Evolutionary conservation across 2,797 vertebrate genomes (phyloP), one percentile per base, ranked within the genome.

Genomic region (Cyclura pinguis): DNA sequence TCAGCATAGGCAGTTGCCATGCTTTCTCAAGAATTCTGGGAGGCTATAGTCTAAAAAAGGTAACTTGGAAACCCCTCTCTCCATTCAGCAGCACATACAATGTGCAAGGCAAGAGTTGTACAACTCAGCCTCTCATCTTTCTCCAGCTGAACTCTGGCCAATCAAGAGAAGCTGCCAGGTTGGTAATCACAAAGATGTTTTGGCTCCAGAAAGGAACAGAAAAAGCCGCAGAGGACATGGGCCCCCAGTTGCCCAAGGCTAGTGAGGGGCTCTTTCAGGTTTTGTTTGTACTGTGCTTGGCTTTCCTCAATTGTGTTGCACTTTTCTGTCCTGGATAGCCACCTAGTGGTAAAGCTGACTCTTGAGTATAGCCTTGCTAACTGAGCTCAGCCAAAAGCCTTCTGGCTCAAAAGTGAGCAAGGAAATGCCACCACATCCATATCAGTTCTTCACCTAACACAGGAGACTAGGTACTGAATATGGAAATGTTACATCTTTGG

Each of bases 221-320:
- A 80, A 14, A 42, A 47, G 55, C 69, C 90, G 24, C 55, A 88
- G 73, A 80, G 47, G 73, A 76, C 47, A 52, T 27, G 14, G 67
- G 0, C 0, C 3, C 73, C 77, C 0, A 0, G 50, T 24, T 86
- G 78, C 52, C 50, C 84, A 29, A 89, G 78, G 4, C 42, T 38
- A 12, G 77, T 50, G 62, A 69, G 1, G 42, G 35, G 35, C 27
- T 52, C 7, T 24, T 80, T 42, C 81, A 13, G 35, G 35, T 7
- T 38, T 80, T 57, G 29, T 69, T 22, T 47, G 32, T 35, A 24
- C 29, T 59, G 29, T 42, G 59, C 8, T 52, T 80, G 69, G 64
- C 52, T 85, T 55, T 62, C 50, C 50, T 84, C 10, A 24, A 35
- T 10, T 78, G 50, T 22, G 32, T 67, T 57, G 7, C 20, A 42